A percentile compares a stretch with the other conserved stretches of the same genome.
phyloP scores from a whole-genome alignment of 2,797 vertebrate species.

The Zalophus californianus region DNA sequence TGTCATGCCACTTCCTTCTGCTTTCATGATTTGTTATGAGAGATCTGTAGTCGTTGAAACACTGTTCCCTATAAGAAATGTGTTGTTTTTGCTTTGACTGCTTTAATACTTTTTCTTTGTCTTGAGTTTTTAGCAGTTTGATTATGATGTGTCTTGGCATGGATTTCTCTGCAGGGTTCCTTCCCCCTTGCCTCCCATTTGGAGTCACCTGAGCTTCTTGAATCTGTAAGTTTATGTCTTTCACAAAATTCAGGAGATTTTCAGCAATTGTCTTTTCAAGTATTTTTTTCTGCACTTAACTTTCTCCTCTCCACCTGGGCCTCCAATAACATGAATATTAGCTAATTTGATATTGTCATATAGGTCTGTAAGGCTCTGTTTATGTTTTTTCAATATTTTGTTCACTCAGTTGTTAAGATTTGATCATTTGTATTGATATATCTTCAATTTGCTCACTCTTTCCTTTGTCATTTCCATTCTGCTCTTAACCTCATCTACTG shows the following conservation, averaged over 20 bases:
- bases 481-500: background rate
- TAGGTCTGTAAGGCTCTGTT: background rate
- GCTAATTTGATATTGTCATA: background rate
- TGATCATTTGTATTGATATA: background rate
- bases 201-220: background rate
- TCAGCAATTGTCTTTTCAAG: background rate
- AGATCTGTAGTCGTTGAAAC: background rate
- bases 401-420: background rate
- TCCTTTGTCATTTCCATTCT: background rate
- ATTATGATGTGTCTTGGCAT: background rate
- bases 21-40: background rate
- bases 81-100: background rate
- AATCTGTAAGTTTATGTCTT: slow-evolving; percentile 42
- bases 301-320: slow-evolving; percentile 36
- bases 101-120: background rate
- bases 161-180: background rate
- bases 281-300: background rate
- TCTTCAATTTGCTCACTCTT: background rate
- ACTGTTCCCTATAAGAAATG: background rate
- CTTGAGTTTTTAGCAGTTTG: background rate
- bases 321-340: background rate
- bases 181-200: background rate
- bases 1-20: background rate
- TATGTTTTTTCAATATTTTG: background rate
- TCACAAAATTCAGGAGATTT: slow-evolving; percentile 21